Percentiles rank a stretch among this genome's conserved stretches.
Evolutionary conservation across 2,797 vertebrate genomes (phyloP).

Genomic region (Gymnothorax javanicus): DNA sequence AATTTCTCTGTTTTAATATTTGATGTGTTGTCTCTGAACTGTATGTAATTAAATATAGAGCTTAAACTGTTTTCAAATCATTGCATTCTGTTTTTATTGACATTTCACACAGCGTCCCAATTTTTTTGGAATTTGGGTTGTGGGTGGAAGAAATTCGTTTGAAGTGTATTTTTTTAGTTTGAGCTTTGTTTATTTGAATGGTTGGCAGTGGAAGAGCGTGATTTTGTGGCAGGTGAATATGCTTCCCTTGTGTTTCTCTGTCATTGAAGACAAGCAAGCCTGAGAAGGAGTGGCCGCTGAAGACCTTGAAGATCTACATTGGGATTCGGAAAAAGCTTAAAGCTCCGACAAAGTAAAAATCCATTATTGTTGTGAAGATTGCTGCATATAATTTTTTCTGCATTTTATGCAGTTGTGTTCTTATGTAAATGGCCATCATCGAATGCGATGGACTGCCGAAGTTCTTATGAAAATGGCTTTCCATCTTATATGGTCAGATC

Average conservation of each 20-base stretch:
- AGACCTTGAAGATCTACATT: slow-evolving; percentile 89
- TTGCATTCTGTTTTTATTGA: neutral
- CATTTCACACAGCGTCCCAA: neutral
- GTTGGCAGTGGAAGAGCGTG: neutral
- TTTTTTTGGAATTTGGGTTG: neutral
- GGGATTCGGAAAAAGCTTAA: slow-evolving; percentile 92
- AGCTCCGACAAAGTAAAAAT: slow-evolving; percentile 83
- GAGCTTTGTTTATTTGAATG: neutral
- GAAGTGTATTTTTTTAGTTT: neutral
- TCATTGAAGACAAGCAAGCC: slow-evolving; percentile 82
- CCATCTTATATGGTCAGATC: neutral
- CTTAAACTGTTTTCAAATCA: too few species aligned
- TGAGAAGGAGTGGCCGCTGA: slow-evolving; percentile 89
- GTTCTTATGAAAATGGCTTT: neutral
- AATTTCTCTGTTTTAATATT: too few species aligned
- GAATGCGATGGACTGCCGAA: too few species aligned
- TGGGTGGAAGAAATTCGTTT: neutral
- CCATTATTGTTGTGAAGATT: slow-evolving; percentile 1
- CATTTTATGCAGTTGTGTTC: neutral
- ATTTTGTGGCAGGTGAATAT: neutral
- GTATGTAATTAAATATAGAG: too few species aligned
- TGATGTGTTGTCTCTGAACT: too few species aligned
- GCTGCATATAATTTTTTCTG: neutral
- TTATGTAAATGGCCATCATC: neutral
- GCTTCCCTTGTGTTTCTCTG: slow-evolving; percentile 1